Percentiles rank a stretch among this genome's conserved stretches.
These are phyloP conservation scores for Drosophila sulfurigaster DNA, from an alignment of 1,140 invertebrate species.

Conservation along the genomic window DNA sequence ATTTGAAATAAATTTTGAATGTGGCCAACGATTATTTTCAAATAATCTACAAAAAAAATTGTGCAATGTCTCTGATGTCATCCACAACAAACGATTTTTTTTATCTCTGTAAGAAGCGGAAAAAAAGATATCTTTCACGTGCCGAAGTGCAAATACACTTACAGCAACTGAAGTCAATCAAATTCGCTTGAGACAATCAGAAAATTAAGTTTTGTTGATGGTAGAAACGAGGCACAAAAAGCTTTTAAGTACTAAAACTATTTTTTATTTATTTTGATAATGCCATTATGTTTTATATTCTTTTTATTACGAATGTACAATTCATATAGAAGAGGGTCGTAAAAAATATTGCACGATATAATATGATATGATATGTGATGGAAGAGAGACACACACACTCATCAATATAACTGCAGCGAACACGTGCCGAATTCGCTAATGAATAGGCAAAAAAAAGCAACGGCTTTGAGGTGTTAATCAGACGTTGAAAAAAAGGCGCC, in stretches of 20 bases:
- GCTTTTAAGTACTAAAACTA: too few species aligned
- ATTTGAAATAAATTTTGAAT: constrained; percentile 29
- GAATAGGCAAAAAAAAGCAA: constrained; percentile 37
- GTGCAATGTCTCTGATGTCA: constrained; percentile 48
- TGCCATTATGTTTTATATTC: too few species aligned
- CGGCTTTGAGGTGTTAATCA: constrained; percentile 75
- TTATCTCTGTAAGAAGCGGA: not conserved
- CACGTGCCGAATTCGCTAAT: constrained; percentile 74
- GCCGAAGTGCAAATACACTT: not conserved
- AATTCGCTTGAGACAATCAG: too few species aligned
- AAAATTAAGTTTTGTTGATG: too few species aligned
- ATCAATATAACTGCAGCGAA: constrained; percentile 21
- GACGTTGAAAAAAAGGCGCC: constrained; percentile 56
- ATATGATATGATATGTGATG: too few species aligned
- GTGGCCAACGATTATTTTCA: constrained; percentile 13
- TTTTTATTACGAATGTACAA: too few species aligned
- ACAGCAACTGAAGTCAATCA: not conserved
- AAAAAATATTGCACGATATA: constrained; percentile 1
- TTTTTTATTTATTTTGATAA: too few species aligned
- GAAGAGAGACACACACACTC: not conserved
- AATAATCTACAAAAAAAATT: constrained; percentile 31
- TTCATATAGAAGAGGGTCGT: not conserved
- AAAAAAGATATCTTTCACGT: not conserved
- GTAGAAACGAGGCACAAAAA: too few species aligned
- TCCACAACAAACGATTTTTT: constrained; percentile 14